Base-by-base conservation (phyloP, 2,797 vertebrate species). In the Babyrousa celebensis region DNA sequence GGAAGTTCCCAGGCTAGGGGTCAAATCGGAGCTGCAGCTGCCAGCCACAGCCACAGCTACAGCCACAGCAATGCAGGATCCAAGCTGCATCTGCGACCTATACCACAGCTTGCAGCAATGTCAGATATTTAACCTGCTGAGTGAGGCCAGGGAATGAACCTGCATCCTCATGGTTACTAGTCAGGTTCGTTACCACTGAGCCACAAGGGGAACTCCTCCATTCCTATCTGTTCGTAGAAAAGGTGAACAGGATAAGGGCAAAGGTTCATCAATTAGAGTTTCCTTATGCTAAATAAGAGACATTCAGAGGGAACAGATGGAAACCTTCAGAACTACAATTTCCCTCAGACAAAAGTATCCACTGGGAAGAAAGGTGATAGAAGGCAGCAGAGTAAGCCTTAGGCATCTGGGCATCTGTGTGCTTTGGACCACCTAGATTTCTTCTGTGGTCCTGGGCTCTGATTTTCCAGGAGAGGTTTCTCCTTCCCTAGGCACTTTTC, bases 251-350 rank as follows among this genome's bases (percentile, higher is more conserved):
- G 71, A 78, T 90, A 89, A 1, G 12, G 80, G 11, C 85, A 58
- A 20, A 93, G 96, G 68, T 77, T 95, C 63, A 75, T 0, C n/a
- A 43, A 6, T 52, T 78, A 78, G 94, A 91, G 60, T n/a, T 80
- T 85, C 86, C 48, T 89, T 60, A 14, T 60, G 65, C 54, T 75
- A 84, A 70, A 15, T 65, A 92, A 21, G 62, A 72, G 71, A 43
- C 40, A 58, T 62, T 95, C 52, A 74, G 65, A 56, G n/a, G 65
- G 20, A 77, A 67, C 94, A 56, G 71, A 86, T 23, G 52, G 75
- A 93, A 86, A 65, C 63, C 71, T 25, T 86, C n/a, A 86, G 70
- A 86, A 79, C 75, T 68, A 77, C 63, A 62, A 32, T 32, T 67
- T 88, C 75, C 68, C 52, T 71, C 75, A 43, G 54, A 93, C 85